Percentiles rank a stretch among this genome's conserved stretches.
These are phyloP conservation scores for Cosmia trapezina DNA, from an alignment of 2,888 invertebrate species.

Conservation along the genomic window DNA sequence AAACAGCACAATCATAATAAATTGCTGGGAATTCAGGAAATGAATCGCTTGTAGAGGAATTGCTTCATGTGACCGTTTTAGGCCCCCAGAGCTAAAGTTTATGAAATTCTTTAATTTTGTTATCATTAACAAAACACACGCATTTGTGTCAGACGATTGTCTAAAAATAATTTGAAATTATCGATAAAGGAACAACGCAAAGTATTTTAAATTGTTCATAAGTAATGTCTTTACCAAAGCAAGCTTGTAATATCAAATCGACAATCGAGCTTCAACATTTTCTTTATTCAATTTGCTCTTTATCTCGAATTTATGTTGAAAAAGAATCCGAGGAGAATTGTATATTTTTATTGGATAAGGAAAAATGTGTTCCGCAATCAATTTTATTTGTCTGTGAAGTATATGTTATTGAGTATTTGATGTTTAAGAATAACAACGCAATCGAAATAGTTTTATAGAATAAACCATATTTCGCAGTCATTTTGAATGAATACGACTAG, in stretches of 20 bases:
- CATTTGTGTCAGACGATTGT: not conserved
- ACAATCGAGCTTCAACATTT: not conserved
- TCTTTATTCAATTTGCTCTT: not conserved
- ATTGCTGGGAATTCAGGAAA: no score
- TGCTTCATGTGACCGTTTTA: no score
- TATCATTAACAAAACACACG: not conserved
- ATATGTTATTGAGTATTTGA: slow-evolving; percentile 11
- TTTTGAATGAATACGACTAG: not conserved
- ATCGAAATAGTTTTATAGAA: not conserved
- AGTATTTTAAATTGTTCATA: not conserved
- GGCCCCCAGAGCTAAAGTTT: not conserved
- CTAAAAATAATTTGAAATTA: not conserved
- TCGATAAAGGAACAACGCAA: not conserved
- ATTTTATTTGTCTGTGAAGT: slow-evolving; percentile 17
- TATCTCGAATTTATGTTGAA: slow-evolving; percentile 1
- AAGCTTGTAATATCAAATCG: not conserved
- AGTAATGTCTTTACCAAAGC: not conserved
- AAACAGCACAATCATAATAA: no score
- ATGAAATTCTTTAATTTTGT: no score
- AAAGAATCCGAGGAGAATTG: not conserved
- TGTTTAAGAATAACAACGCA: not conserved
- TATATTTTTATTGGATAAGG: slow-evolving; percentile 39
- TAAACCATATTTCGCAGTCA: no score
- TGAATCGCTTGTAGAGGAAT: no score
- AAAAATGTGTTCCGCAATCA: slow-evolving; percentile 27